A percentile compares a stretch with the other conserved stretches of the same genome.
Conservation (phyloP, 2,113 vertebrate species). For the Cygnus buccinator region DNA sequence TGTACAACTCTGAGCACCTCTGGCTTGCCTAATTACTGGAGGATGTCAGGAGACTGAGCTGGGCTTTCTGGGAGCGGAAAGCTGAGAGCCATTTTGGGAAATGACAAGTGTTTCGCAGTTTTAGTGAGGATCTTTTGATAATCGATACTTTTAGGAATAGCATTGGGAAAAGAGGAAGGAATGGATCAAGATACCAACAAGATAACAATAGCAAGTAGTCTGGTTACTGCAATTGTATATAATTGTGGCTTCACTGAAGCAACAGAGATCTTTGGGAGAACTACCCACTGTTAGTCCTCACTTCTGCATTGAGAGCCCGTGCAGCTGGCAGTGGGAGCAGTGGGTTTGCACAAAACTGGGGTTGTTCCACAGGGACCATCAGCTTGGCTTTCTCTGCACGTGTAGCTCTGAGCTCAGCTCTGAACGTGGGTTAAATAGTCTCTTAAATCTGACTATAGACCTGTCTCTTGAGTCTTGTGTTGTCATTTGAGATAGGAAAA, state of each 20-base stretch:
- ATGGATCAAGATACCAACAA: neutral
- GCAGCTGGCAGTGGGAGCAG: accelerated
- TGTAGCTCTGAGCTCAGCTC: neutral
- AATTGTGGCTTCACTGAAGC: neutral
- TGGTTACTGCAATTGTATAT: neutral
- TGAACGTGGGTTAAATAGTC: neutral
- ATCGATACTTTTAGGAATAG: neutral
- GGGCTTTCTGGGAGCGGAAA: conserved; percentile 9
- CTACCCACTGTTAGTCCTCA: neutral
- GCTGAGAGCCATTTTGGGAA: neutral
- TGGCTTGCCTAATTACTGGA: neutral
- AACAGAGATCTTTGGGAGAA: neutral
- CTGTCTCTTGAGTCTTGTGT: neutral
- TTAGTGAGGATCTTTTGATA: neutral
- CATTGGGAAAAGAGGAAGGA: neutral
- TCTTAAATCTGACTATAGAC: neutral
- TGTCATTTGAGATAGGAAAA: neutral
- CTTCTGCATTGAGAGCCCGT: neutral
- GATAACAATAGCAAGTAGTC: neutral
- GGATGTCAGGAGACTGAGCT: neutral
- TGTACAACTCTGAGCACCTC: neutral
- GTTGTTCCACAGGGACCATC: neutral
- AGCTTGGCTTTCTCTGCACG: neutral
- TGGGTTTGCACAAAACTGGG: neutral
- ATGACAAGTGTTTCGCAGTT: neutral